A percentile compares a stretch with the other conserved stretches of the same genome.
These are phyloP conservation scores for Ricordea florida DNA, from an alignment of 92 coral and sea anemone genomes.

Conservation along the genomic window DNA sequence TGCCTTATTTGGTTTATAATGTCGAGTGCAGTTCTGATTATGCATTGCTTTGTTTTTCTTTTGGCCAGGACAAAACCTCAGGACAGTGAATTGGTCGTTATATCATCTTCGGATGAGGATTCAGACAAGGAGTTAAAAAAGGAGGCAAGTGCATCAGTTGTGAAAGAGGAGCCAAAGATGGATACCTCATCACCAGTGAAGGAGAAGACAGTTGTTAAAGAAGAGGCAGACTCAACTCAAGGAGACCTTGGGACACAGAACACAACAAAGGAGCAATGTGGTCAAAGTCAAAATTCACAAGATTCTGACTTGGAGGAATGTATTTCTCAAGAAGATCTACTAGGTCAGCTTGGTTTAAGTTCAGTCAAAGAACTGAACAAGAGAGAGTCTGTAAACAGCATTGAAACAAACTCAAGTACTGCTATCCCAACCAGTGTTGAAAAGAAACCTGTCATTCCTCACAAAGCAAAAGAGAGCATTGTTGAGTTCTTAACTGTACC, in stretches of 20 bases:
- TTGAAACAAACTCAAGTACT: conserved; percentile 9
- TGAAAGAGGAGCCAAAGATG: conserved; percentile 2
- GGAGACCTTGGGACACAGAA: too few relatives aligned
- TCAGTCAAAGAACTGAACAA: conserved; percentile 80
- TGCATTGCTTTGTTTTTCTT: neutral
- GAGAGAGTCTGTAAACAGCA: conserved; percentile 52
- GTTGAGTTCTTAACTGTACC: conserved; percentile 89
- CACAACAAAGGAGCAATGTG: neutral
- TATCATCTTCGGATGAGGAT: conserved; percentile 73
- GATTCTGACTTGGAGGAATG: conserved; percentile 91
- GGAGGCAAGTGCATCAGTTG: neutral
- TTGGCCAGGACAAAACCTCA: neutral
- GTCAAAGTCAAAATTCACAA: neutral
- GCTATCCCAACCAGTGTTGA: conserved; percentile 68
- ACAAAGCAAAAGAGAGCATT: conserved; percentile 91
- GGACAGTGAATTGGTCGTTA: conserved; percentile 38
- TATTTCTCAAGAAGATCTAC: conserved; percentile 92
- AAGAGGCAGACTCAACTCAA: neutral
- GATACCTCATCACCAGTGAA: neutral
- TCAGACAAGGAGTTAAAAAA: conserved; percentile 61
- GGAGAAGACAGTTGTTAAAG: neutral
- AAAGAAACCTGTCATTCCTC: conserved; percentile 75
- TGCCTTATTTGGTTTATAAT: too few relatives aligned
- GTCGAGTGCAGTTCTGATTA: too few relatives aligned
- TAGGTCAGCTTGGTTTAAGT: conserved; percentile 91